Evolutionary conservation across 2,888 invertebrate species (phyloP), one percentile per base, ranked within the genome.

Genomic region (Eristalis pertinax): DNA sequence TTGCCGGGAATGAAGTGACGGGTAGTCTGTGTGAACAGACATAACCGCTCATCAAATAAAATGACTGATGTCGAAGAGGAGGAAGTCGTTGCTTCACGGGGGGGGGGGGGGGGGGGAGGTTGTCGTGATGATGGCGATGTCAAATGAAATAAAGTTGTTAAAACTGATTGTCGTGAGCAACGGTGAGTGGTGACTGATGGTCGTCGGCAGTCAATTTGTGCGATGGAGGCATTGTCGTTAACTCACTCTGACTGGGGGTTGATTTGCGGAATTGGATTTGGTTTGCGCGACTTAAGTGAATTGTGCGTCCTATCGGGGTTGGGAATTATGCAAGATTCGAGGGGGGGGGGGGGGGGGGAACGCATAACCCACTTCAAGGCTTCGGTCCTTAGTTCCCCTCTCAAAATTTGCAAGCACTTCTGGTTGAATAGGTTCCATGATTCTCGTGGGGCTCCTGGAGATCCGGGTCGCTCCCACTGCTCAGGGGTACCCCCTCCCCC

Each of bases 11-110:
- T 19, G 58, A 58, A 22, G 38, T 32, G 32, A 32, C 32, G 32
- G 32, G 32, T 32, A 32, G 32, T 32, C 32, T 32, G 32, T 32
- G 32, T 5, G 60, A 60, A 8, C 50, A 50, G 62, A 32, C 62
- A 15, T 29, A 63, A 32, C 32, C 29, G 63, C 63, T 63, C 63
- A 63, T 63, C 26, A 63, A 15, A 63, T 63, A 62, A n/a, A 26
- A 26, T 62, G 19, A 63, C n/a, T 63, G 32, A 29, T 32, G 50
- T 50, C 50, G 19, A 50, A 15, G 29, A 15, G 32, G 63, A 19
- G 32, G 63, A 19, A 63, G 32, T 63, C n/a, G 29, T 50, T 50
- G 50, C 32, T 32, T 32, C 1, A 50, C 50, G 19, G 15, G n/a
- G 43, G 4, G 1, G n/a, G 19, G n/a, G n/a, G n/a, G n/a, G n/a